Evolutionary conservation across 1,140 invertebrate species (phyloP).

Genomic region (Brachionus rotundiformis): DNA sequence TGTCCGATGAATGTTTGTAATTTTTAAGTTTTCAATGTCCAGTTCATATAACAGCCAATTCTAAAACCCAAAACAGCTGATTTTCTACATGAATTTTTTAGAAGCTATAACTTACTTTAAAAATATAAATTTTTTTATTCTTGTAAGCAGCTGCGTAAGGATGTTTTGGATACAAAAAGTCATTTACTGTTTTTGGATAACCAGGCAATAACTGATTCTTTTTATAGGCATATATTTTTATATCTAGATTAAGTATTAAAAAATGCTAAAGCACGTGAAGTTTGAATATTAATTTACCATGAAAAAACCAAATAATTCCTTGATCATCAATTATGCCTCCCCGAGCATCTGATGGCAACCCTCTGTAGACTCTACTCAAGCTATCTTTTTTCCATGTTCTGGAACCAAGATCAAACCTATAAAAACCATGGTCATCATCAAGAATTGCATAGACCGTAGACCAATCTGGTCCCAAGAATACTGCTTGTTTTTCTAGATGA

Average conservation of each 20-base stretch:
- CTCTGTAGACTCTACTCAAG: not conserved
- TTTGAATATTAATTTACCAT: not conserved
- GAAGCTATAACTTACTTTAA: constrained; percentile 11
- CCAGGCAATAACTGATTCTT: not conserved
- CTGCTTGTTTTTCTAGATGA: constrained; percentile 10
- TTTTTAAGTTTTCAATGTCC: not conserved
- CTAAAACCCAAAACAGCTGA: no score
- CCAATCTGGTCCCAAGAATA: not conserved
- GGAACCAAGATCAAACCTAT: not conserved
- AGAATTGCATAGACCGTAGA: not conserved
- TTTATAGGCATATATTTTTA: not conserved
- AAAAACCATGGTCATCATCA: not conserved
- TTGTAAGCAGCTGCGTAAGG: constrained; percentile 26
- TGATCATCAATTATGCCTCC: constrained; percentile 9
- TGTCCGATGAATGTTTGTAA: constrained; percentile 4
- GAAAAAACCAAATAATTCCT: constrained; percentile 28
- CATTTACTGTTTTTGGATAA: not conserved
- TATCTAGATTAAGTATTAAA: not conserved
- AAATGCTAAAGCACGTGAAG: no score
- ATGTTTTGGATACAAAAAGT: not conserved
- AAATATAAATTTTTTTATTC: constrained; percentile 34
- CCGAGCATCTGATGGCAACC: not conserved
- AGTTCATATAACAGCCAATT: constrained; percentile 12
- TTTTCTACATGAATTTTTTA: no score
- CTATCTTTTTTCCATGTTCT: constrained; percentile 11